These are phyloP conservation scores for Gastrophryne carolinensis DNA, from an alignment of 2,797 vertebrate genomes.

Conservation along the genomic window DNA sequence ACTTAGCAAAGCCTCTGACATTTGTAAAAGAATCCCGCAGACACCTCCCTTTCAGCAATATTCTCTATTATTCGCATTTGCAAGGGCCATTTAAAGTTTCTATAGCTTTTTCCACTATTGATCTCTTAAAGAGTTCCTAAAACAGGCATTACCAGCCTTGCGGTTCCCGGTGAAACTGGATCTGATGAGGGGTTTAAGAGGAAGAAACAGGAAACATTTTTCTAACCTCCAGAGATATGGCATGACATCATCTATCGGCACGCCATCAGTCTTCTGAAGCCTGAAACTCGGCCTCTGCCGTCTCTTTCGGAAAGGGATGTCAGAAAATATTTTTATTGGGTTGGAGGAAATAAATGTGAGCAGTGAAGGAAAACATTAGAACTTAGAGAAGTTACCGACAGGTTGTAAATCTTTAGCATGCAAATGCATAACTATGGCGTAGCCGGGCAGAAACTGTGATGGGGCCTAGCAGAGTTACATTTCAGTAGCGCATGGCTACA, in stretches of 20 bases:
- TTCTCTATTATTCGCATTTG: conserved; percentile 51
- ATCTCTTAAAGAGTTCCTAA: conserved; percentile 53
- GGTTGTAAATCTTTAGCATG: background rate
- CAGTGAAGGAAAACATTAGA: background rate
- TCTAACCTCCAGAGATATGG: conserved; percentile 42
- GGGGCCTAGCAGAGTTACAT: too few relatives aligned
- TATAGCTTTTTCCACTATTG: conserved; percentile 51
- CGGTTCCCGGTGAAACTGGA: conserved; percentile 48
- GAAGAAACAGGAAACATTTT: conserved; percentile 53
- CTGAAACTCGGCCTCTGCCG: conserved; percentile 47
- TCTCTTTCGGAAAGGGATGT: background rate
- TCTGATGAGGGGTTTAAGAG: conserved; percentile 53
- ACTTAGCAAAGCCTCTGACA: conserved; percentile 49
- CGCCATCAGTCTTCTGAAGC: conserved; percentile 18
- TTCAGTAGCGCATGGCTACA: too few relatives aligned
- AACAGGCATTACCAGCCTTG: conserved; percentile 50
- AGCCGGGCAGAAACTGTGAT: too few relatives aligned
- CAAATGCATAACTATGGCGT: too few relatives aligned
- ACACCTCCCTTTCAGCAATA: conserved; percentile 44
- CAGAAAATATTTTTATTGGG: conserved; percentile 1
- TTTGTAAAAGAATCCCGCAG: conserved; percentile 51
- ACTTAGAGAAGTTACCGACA: background rate
- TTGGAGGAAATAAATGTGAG: background rate
- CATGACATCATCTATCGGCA: conserved; percentile 57
- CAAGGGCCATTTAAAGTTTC: conserved; percentile 53